Percentiles rank a stretch among this genome's conserved stretches.
Conservation (phyloP, 37 sponge, comb jelly and placozoan species). For the Hormiphora californensis region DNA sequence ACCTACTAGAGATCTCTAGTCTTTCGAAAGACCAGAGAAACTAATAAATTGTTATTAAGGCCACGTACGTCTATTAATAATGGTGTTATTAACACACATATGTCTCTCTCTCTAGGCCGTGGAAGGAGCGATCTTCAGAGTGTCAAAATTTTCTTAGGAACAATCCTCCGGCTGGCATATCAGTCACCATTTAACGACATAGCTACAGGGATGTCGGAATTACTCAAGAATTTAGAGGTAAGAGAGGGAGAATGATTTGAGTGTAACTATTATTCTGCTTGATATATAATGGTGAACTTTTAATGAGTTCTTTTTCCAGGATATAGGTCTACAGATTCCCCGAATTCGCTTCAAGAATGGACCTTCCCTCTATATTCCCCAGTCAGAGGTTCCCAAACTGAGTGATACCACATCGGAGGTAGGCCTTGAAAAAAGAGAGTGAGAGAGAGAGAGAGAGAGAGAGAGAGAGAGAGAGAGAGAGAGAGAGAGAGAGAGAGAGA, state of each 20-base stretch:
- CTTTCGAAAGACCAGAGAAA: too few species aligned
- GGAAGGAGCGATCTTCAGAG: constrained; percentile 51
- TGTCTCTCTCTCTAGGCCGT: too few species aligned
- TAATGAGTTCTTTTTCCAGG: neutral
- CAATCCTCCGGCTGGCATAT: constrained; percentile 30
- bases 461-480: too few species aligned
- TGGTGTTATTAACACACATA: too few species aligned
- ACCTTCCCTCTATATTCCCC: constrained; percentile 38
- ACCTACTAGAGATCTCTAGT: too few species aligned
- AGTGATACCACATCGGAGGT: constrained; percentile 5
- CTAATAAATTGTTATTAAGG: too few species aligned
- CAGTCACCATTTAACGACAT: constrained; percentile 18
- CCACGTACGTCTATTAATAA: too few species aligned
- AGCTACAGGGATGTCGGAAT: neutral
- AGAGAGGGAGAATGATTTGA: neutral
- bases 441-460: too few species aligned
- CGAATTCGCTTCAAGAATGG: constrained; percentile 15
- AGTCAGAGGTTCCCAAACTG: constrained; percentile 26
- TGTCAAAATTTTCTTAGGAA: constrained; percentile 41
- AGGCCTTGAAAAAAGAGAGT: too few species aligned
- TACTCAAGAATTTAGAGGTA: constrained; percentile 20
- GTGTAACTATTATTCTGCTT: neutral
- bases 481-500: too few species aligned
- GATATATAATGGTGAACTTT: neutral
- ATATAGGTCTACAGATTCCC: constrained; percentile 17